Evolutionary conservation across 2,113 vertebrate genomes (phyloP), one percentile per base, ranked within the genome.

Genomic region (Thinocorus orbignyianus): DNA sequence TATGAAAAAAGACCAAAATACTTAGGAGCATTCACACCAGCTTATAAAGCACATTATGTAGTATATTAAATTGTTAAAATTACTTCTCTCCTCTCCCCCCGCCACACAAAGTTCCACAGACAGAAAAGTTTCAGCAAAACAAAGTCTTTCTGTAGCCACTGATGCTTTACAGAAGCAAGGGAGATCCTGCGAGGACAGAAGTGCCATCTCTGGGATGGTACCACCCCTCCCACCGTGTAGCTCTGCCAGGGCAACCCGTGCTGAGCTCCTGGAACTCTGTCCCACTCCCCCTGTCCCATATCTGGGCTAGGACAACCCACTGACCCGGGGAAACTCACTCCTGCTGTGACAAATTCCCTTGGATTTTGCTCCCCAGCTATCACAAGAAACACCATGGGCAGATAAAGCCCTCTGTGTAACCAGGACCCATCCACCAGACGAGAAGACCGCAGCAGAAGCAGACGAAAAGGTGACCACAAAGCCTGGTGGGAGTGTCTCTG

Each of bases 31-130:
- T 97, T 95, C 95, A 73, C 96, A 91, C 96, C 81, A 91, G 97
- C 97, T 98, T 98, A 98, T 98, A 98, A 98, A 98, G 97, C 96
- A 96, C 76, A 98, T 98, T 97, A 97, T 94, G 73, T 91, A 97
- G 97, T 96, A 98, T 98, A 98, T 98, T 98, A 97, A 98, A 98
- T 98, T 98, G 98, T 97, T 97, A 98, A 98, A 98, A 98, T 98
- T 98, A 97, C 98, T 97, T 98, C 81, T 86, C 94, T 90, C 94
- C 88, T 92, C 85, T 82, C 86, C 86, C 16, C 60, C 55, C 3
- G 9, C 91, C 96, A 93, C 96, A 83, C 80, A 95, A 98, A 98
- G 95, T 98, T 97, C 94, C 95, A 97, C 2, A 11, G 92, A 77
- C 94, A 95, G 91, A 64, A 90, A 97, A 97, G 94, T 95, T 97